Base-by-base conservation (phyloP, 2,888 invertebrate species). In the Entomobrya multifasciata region DNA sequence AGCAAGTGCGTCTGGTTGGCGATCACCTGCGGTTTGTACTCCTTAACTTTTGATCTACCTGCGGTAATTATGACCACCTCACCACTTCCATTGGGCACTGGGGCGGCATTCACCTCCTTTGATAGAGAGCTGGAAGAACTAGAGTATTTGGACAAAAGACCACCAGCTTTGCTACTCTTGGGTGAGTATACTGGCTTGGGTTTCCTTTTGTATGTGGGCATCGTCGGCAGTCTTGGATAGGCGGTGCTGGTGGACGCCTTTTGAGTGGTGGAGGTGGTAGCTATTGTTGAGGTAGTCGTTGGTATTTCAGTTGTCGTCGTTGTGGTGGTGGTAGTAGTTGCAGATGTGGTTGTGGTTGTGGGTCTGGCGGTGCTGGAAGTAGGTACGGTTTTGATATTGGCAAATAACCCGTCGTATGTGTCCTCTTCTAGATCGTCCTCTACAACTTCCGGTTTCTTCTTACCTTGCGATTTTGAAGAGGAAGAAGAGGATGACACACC, bases 11-110 rank as follows among this genome's bases (percentile, higher is more conserved):
- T 86, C 84, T 87, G 82, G 65, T 90, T 90, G 27, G 90, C 90
- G 52, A 91, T 86, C 27, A 90, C 87, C 67, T 90, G 89, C n/a
- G 91, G 91, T 84, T 91, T 91, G 89, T 91, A 91, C 88, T 91
- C 91, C 77, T 91, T 91, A 41, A 91, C 91, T 84, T 90, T 91
- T 15, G 90, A 89, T 82, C 89, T 88, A 10, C 88, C 88, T 67
- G 88, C 88, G 0, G 91, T 90, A 76, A 91, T 91, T 11, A 91
- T 89, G 6, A 90, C 87, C n/a, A 89, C 85, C 67, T 90, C 90
- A 22, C 89, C 90, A 84, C 86, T 87, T 41, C 87, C 88, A 74
- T 87, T 87, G 4, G 82, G 82, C 25, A 84, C 84, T 1, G 77
- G 78, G 20, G 77, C 36, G 13, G 84, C 60, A 4, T 52, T 60